Percentiles rank a stretch among this genome's conserved stretches.
Conservation (phyloP, 2,888 invertebrate species). For the Eupithecia dodoneata region DNA sequence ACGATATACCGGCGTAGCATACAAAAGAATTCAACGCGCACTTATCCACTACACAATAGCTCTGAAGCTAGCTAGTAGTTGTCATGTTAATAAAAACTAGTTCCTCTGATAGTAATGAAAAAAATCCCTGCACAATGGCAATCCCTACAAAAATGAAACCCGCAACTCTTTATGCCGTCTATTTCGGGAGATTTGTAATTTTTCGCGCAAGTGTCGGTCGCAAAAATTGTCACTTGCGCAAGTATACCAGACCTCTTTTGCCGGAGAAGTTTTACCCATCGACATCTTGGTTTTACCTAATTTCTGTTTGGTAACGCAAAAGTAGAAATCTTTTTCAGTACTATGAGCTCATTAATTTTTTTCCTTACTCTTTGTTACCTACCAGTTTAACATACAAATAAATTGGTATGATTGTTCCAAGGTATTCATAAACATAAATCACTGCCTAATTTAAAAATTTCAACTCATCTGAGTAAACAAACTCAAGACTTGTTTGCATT, state of each 20-base stretch:
- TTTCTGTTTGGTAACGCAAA: neutral
- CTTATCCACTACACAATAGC: neutral
- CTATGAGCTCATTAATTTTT: neutral
- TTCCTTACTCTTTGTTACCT: neutral
- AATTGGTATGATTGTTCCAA: conserved; percentile 14
- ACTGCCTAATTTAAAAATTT: conserved; percentile 73
- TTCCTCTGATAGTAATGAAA: too few relatives aligned
- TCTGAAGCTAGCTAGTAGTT: too few relatives aligned
- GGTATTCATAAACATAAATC: conserved; percentile 58
- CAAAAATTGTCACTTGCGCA: neutral
- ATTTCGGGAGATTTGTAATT: neutral
- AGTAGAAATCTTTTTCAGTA: neutral
- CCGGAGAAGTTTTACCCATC: neutral
- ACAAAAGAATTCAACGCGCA: neutral
- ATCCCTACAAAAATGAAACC: too few relatives aligned
- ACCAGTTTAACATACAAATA: conserved; percentile 8
- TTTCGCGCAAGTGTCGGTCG: neutral
- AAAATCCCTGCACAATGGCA: too few relatives aligned
- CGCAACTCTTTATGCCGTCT: too few relatives aligned
- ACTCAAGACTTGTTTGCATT: conserved; percentile 35
- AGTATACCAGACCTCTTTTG: neutral
- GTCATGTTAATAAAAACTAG: too few relatives aligned
- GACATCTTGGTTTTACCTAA: neutral
- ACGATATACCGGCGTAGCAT: neutral
- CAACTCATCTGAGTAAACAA: conserved; percentile 78